A percentile compares a stretch with the other conserved stretches of the same genome.
These are phyloP conservation scores for Geotrupes spiniger DNA, from an alignment of 2,888 invertebrate species.

Conservation along the genomic window DNA sequence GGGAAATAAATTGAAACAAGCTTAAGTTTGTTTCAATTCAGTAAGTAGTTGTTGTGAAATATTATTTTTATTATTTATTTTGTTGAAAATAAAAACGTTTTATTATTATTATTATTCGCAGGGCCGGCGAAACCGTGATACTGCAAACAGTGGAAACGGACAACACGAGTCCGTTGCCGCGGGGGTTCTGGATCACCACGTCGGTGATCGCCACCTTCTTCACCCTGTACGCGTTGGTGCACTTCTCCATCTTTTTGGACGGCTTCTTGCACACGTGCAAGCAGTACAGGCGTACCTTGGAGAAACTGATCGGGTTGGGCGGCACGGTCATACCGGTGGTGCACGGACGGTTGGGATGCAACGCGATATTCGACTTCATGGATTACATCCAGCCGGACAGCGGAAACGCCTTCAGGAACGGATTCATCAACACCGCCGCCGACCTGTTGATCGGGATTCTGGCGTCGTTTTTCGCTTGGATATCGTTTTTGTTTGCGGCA, in stretches of 20 bases:
- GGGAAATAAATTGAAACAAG: too few relatives aligned
- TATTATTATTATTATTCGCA: too few relatives aligned
- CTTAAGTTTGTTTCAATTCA: too few relatives aligned
- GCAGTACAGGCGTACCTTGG: constrained; percentile 67
- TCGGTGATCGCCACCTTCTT: constrained; percentile 62
- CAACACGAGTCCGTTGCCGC: constrained; percentile 58
- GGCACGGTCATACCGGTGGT: constrained; percentile 61
- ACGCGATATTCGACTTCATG: constrained; percentile 78
- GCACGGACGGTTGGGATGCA: constrained; percentile 67
- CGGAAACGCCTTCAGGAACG: constrained; percentile 61
- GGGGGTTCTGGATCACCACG: constrained; percentile 67
- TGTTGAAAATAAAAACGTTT: too few relatives aligned
- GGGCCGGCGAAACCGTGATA: constrained; percentile 66
- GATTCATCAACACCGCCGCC: constrained; percentile 70
- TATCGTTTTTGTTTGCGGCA: constrained; percentile 38
- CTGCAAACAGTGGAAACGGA: constrained; percentile 61
- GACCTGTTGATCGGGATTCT: constrained; percentile 65
- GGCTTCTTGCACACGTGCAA: constrained; percentile 75
- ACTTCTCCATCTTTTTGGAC: constrained; percentile 68
- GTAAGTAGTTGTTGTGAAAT: too few relatives aligned
- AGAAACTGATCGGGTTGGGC: constrained; percentile 56
- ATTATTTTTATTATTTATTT: too few relatives aligned
- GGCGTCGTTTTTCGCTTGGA: constrained; percentile 51
- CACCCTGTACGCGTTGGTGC: constrained; percentile 63
- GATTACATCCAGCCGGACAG: constrained; percentile 73